Base-by-base conservation (phyloP, 2,797 vertebrate genomes). In the Enteromius unitaeniatus region DNA sequence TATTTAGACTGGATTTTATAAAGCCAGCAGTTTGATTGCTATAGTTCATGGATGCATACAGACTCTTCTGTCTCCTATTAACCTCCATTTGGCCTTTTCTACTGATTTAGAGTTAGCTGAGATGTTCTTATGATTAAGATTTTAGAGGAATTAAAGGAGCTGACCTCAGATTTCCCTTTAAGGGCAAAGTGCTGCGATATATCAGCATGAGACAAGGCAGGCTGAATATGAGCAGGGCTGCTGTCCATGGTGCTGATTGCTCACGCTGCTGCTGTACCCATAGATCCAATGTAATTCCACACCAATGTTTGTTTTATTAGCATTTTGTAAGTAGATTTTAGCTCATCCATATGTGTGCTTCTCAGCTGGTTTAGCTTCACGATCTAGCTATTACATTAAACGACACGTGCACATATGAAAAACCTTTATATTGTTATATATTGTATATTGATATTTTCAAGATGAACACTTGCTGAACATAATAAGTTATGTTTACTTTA, bases 51-150 rank as follows among this genome's bases (percentile, higher is more conserved):
- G 68, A n/a, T 81, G 37, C 53, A 34, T 49, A 34, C 31, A 47
- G 8, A 23, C 7, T 75, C 10, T 28, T 74, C 40, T 26, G 15
- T 37, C 70, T 65, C 40, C 17, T 40, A 53, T 82, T 82, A 76
- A 82, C 70, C 80, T 68, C 15, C 11, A 1, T 37, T 47, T 62
- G 28, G 69, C 55, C 55, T 45, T 64, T 64, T 49, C 21, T 37
- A 55, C 7, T 68, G 62, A 82, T 76, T 82, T 76, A 55, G 9
- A 31, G 60, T 51, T 26, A 40, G 19, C 58, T 53, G 31, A 53
- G 72, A 83, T 76, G 47, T 67, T 55, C 17, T 75, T 40, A 47
- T 51, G 60, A 45, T 77, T 42, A 76, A 15, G 17, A 68, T 77
- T 68, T 68, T 10, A 68, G 47, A 55, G 47, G 6, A 76, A 67